These are phyloP conservation scores for Prochilodus magdalenae DNA, from an alignment of 2,113 vertebrate genomes.

Conservation along the genomic window DNA sequence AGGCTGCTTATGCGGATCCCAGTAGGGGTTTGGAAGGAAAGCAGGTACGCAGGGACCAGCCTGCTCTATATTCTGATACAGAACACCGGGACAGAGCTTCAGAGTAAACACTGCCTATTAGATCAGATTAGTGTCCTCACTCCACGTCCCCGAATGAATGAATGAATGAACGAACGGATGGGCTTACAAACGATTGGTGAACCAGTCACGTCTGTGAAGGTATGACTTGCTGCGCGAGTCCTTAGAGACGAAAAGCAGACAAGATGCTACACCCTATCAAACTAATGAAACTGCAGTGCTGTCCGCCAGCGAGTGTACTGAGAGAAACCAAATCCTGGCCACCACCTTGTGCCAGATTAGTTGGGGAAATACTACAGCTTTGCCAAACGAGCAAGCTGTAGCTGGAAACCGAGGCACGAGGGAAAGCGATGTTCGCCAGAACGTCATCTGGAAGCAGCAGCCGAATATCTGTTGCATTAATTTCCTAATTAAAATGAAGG, in stretches of 20 bases:
- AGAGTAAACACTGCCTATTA: neutral
- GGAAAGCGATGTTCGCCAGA: conserved; percentile 8
- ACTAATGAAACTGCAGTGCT: neutral
- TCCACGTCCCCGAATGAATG: neutral
- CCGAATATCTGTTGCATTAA: neutral
- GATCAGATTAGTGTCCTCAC: neutral
- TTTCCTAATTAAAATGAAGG: neutral
- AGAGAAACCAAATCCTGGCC: neutral
- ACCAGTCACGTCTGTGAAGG: neutral
- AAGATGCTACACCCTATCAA: neutral
- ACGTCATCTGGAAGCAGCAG: neutral
- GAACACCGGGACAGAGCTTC: neutral
- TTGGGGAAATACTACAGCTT: neutral
- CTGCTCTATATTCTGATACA: conserved; percentile 12
- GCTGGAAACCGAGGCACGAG: neutral
- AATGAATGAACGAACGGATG: neutral
- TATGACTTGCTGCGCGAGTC: neutral
- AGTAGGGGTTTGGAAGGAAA: conserved; percentile 14
- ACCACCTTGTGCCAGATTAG: conserved; percentile 13
- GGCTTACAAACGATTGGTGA: neutral
- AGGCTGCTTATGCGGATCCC: neutral
- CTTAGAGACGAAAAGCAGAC: neutral
- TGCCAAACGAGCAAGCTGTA: conserved; percentile 31
- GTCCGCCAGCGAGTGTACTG: neutral
- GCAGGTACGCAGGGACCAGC: neutral